These are phyloP conservation scores for Meles meles DNA, from an alignment of 2,113 vertebrate species.

Conservation along the genomic window DNA sequence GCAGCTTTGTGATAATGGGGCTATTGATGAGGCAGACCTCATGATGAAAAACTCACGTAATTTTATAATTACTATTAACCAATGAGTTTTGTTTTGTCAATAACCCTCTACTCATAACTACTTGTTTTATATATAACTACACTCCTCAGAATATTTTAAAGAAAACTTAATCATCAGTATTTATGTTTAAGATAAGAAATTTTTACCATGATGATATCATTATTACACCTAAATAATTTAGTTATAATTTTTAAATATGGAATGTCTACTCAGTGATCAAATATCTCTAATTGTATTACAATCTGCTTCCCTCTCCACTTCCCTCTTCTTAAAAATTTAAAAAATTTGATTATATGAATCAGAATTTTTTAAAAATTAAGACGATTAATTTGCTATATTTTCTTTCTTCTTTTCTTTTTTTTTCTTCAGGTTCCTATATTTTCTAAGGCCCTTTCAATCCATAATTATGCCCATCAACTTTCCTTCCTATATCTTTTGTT, in stretches of 20 bases:
- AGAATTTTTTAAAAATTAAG: neutral
- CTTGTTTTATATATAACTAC: neutral
- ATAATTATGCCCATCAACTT: neutral
- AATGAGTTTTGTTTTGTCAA: neutral
- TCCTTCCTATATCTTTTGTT: neutral
- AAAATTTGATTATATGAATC: neutral
- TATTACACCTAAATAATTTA: neutral
- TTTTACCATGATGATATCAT: neutral
- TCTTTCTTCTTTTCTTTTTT: neutral
- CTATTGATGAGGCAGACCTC: slow-evolving; percentile 43
- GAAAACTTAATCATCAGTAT: neutral
- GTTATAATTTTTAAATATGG: neutral
- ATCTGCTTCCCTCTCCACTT: neutral
- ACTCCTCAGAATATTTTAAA: neutral
- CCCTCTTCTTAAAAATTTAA: neutral
- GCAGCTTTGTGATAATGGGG: slow-evolving; percentile 51
- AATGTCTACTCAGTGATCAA: neutral
- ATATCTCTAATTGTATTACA: neutral
- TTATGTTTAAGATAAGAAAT: neutral
- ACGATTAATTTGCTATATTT: neutral
- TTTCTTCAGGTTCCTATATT: neutral
- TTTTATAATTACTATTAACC: neutral
- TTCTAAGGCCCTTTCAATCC: neutral
- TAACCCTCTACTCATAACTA: neutral
- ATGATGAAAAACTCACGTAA: neutral